Conservation (phyloP, 1,140 invertebrate species). For the Leptinotarsa undecemlineata region DNA sequence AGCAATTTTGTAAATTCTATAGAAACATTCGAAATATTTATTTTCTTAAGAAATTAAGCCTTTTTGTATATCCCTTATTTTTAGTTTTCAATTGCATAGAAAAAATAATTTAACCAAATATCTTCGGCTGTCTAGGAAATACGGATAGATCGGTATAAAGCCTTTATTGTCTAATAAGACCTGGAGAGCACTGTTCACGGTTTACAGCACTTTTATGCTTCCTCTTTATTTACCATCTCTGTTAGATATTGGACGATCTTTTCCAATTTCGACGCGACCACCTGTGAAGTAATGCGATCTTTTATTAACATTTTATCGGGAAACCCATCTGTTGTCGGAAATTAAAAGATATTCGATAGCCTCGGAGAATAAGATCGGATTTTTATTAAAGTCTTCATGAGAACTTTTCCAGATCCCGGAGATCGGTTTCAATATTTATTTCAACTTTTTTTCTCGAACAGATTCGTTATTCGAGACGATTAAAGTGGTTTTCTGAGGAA, state of each 20-base stretch:
- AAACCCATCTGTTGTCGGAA: constrained; percentile 32
- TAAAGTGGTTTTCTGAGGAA: no score
- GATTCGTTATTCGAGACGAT: no score
- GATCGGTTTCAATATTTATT: no score
- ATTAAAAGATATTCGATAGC: constrained; percentile 35
- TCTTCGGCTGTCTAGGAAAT: no score
- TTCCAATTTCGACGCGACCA: constrained; percentile 20
- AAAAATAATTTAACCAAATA: no score
- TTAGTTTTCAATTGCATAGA: no score
- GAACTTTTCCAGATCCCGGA: not conserved
- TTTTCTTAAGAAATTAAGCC: no score
- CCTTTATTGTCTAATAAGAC: not conserved
- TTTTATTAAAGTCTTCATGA: constrained; percentile 7
- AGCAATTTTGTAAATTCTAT: no score
- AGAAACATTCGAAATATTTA: no score
- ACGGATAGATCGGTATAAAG: not conserved
- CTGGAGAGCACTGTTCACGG: not conserved
- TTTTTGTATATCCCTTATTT: no score
- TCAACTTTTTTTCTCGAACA: no score
- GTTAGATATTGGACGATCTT: not conserved
- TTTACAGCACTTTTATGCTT: not conserved
- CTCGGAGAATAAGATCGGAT: not conserved
- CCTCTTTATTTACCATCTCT: constrained; percentile 5
- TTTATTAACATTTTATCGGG: constrained; percentile 35
- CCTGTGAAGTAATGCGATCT: constrained; percentile 31